Base-by-base conservation (phyloP, 1,140 invertebrate genomes). In the Scaptomyza pallida region DNA sequence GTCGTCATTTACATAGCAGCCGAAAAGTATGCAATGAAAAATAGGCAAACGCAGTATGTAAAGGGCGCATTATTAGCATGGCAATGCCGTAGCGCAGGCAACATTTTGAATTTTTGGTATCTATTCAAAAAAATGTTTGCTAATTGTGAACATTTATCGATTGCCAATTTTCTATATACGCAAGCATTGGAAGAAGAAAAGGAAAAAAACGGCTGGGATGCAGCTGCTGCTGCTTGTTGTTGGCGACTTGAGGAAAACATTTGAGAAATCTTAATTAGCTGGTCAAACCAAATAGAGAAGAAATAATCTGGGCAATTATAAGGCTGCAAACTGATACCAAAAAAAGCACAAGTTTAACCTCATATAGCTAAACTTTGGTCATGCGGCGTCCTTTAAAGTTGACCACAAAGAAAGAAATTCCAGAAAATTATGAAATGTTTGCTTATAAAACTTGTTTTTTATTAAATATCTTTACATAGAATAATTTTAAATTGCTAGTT, bases 271-370 rank as follows among this genome's bases (percentile, higher is more conserved):
- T 86, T 86, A 86, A 86, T 86, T 79, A 85, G 65, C 78, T 86
- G 61, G 54, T 45, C 70, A 75, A 63, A 50, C 81, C 81, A 86
- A 86, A 86, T 88, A 88, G 81, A 56, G 54, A 51, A 80, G 48
- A 63, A 88, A 81, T 86, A 73, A 86, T 86, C 51, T 73, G 30
- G 72, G 65, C 82, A 86, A 86, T 86, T 86, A 86, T 81, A 75
- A 69, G 70, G 55, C 77, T 55, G 48, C 77, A 67, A 85, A 80
- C 78, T 85, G 72, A 85, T 85, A 61, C 55, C 51, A 75, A 65
- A 71, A 75, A 51, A 23, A 71, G 61, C n/a, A n/a, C n/a, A n/a
- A n/a, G n/a, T n/a, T n/a, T n/a, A n/a, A n/a, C n/a, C n/a, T n/a
- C n/a, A n/a, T n/a, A n/a, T n/a, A n/a, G n/a, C n/a, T n/a, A n/a